Base-by-base conservation (phyloP, 2,113 vertebrate species). In the Chrysochloris asiatica region DNA sequence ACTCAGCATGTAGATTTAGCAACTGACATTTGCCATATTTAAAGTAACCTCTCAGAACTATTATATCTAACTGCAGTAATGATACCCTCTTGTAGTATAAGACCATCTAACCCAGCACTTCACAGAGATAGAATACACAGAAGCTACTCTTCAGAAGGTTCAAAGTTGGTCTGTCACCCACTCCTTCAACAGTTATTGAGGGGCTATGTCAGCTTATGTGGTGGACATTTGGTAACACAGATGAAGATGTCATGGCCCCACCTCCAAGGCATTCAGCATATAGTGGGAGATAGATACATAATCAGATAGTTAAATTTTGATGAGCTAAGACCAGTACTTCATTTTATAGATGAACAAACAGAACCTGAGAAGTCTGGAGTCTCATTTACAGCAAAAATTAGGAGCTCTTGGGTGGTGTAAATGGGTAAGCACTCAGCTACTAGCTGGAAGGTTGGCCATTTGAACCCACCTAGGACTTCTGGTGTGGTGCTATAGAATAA, bases 131-230 rank as follows among this genome's bases (percentile, higher is more conserved):
- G 45, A 3, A 14, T 11, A 17, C 28, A 21, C 0, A 33, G 30
- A 52, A 52, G 41, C 24, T 38, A 24, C 45, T 47, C 22, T 72
- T 88, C 45, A 16, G 28, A 3, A 30, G 13, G 28, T 38, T 83
- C 41, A 30, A 28, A 73, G 48, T 1, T 48, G 76, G 43, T 21
- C 8, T 4, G 30, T 87, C 16, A 36, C 43, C 16, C 9, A 17
- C 24, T 17, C 8, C 43, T 4, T 5, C 38, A n/a, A 36, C 1
- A 22, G 38, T 72, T 36, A 45, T 59, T 41, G 19, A 79, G 38
- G 48, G 14, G 3, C 0, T 19, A 10, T 41, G 48, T 54, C 17
- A 24, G 56, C 2, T 47, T 22, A 2, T 0, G 38, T 47, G 54
- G 50, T 28, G 22, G 54, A 12, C 30, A 38, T 63, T 17, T 19